Evolutionary conservation across 2,888 invertebrate species (phyloP), one percentile per base, ranked within the genome.

Genomic region (Harpagoxenus sublaevis): DNA sequence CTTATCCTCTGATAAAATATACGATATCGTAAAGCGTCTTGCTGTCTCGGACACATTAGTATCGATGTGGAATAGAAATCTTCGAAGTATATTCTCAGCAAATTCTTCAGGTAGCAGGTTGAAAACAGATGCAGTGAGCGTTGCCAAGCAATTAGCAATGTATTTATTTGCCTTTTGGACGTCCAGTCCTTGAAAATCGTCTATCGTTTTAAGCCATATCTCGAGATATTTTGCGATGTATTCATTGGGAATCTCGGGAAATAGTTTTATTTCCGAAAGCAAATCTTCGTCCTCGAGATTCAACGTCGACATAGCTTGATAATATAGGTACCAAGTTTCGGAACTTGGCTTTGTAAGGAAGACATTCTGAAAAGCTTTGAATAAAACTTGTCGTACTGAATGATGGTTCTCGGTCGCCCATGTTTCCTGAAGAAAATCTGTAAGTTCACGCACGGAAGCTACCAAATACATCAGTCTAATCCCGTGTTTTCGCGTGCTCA

Each of bases 401-500:
- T 84, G 35, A 63, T 94, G 91, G 0, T 42, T 82, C 9, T 93
- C 90, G 0, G 8, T 66, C 0, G 55, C 70, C 93, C 93, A 93
- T 0, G 88, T 75, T 0, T 77, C 45, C 0, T 42, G 28, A 0
- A 93, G 71, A 18, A 93, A 91, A 0, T 65, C 18, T 0, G 66
- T 28, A 0, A 89, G 68, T 1, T 92, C 85, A 0, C 84, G 70
- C 0, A 86, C 78, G 4, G 92, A 45, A 0, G 90, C 89, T 0
- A 93, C 86, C 10, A 89, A 78, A 39, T 84, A 89, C 28, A 93
- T 83, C 9, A 95, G 4, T 35, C 94, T 90, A n/a, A 95, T 90
- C 0, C 92, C 94, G 28, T 94, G 93, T 82, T 95, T 95, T 12
- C 87, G 92, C 0, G 94, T 86, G 1, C 94, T 91, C 1, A 94